A percentile compares a stretch with the other conserved stretches of the same genome.
phyloP scores from a whole-genome alignment of 2,888 invertebrate species.

The Ennomos erosarius region DNA sequence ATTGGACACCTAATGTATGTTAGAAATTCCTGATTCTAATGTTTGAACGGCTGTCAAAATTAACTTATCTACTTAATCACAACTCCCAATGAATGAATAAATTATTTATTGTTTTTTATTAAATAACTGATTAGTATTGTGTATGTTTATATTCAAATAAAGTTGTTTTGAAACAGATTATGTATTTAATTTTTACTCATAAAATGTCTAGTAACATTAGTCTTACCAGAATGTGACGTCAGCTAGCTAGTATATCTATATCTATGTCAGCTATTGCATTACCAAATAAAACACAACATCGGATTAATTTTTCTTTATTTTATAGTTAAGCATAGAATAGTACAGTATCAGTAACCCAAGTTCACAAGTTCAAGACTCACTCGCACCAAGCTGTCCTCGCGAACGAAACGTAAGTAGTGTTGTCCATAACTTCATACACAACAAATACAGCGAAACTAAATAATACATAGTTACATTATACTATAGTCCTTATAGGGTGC shows the following conservation, averaged over 20 bases:
- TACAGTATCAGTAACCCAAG: slow-evolving; percentile 74
- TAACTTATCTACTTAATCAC: too few species aligned
- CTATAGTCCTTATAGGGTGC: slow-evolving; percentile 45
- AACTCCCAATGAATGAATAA: not conserved
- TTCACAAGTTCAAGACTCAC: slow-evolving; percentile 77
- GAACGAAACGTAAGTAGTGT: slow-evolving; percentile 52
- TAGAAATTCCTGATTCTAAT: slow-evolving; percentile 7
- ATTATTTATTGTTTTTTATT: slow-evolving; percentile 1
- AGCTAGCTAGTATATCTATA: too few species aligned
- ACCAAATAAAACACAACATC: slow-evolving; percentile 43
- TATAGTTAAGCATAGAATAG: slow-evolving; percentile 84
- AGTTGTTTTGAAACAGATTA: slow-evolving; percentile 19
- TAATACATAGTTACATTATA: slow-evolving; percentile 49
- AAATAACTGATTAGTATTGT: slow-evolving; percentile 39
- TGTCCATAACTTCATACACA: slow-evolving; percentile 44
- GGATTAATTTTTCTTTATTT: slow-evolving; percentile 81
- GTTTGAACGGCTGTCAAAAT: not conserved
- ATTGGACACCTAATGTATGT: too few species aligned
- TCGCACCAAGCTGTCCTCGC: slow-evolving; percentile 63
- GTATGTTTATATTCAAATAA: slow-evolving; percentile 54
- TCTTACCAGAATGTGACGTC: too few species aligned
- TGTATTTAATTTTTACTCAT: slow-evolving; percentile 5
- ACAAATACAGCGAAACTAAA: slow-evolving; percentile 52
- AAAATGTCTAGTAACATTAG: not conserved
- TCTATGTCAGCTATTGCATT: not conserved